Evolutionary conservation across 1,140 invertebrate species (phyloP).

Genomic region (Drosophila kepulauana): DNA sequence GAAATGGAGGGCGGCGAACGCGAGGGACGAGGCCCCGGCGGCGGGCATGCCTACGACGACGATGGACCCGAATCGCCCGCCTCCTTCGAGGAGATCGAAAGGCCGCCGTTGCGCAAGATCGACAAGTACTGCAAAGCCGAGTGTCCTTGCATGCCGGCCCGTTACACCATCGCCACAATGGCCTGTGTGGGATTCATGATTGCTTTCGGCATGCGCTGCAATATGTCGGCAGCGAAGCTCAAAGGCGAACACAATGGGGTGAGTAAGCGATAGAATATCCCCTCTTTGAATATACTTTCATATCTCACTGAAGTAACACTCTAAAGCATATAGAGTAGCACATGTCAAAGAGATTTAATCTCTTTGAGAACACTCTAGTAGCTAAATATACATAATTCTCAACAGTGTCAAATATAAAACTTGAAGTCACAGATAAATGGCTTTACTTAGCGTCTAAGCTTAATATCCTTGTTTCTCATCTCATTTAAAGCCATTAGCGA

Average conservation of each 20-base stretch:
- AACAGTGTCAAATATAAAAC: no score
- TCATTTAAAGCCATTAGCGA: no score
- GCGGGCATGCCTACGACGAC: slow-evolving; percentile 85
- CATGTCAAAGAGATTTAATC: no score
- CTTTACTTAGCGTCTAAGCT: no score
- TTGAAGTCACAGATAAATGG: no score
- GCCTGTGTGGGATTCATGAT: slow-evolving; percentile 96
- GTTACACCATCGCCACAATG: slow-evolving; percentile 94
- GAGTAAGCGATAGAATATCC: slow-evolving; percentile 35
- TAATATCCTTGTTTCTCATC: no score
- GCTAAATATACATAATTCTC: no score
- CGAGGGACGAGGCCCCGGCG: slow-evolving; percentile 85
- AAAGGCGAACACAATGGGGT: slow-evolving; percentile 87
- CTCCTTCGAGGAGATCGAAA: slow-evolving; percentile 89
- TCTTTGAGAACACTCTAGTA: no score
- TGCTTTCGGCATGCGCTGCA: slow-evolving; percentile 97
- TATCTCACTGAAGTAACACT: no score
- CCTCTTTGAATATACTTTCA: no score
- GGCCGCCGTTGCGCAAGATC: slow-evolving; percentile 93
- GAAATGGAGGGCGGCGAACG: slow-evolving; percentile 86
- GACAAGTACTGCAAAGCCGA: slow-evolving; percentile 95
- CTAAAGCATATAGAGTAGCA: no score
- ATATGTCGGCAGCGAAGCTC: slow-evolving; percentile 98
- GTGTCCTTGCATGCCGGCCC: slow-evolving; percentile 94
- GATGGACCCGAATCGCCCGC: slow-evolving; percentile 89